Conservation (phyloP, 2,888 invertebrate species). For the Ditula angustiorana region DNA sequence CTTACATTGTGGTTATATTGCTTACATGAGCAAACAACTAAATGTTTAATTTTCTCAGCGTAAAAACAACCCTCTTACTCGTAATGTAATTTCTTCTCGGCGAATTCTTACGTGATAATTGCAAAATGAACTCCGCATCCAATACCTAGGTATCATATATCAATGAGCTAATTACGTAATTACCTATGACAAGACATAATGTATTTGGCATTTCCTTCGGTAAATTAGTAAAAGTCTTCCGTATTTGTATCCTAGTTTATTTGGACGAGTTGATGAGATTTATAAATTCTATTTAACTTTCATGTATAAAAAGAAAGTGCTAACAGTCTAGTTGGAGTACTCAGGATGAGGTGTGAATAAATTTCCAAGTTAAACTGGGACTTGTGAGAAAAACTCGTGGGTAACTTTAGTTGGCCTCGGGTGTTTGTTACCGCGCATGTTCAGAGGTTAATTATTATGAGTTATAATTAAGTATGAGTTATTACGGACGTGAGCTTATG, state of each 20-base stretch:
- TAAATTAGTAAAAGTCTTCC: no score
- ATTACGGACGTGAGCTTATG: background rate
- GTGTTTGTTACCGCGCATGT: background rate
- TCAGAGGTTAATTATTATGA: background rate
- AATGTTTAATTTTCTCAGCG: no score
- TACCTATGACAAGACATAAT: no score
- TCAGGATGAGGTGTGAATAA: slow-evolving; percentile 7
- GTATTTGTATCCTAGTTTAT: no score
- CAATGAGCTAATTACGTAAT: background rate
- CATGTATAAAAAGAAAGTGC: background rate
- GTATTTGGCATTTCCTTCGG: no score
- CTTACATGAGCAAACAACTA: no score
- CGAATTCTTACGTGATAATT: background rate
- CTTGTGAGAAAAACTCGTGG: background rate
- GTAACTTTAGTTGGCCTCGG: background rate
- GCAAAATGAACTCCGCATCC: no score
- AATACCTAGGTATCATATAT: no score
- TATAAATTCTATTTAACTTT: background rate
- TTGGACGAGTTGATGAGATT: no score
- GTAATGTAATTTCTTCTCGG: background rate
- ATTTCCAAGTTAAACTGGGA: background rate
- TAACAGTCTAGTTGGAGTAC: background rate
- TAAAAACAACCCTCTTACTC: no score
- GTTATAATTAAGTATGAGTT: background rate
- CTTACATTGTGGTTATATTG: no score